Conservation (phyloP, 2,888 invertebrate species). For the Dynastes tityus region DNA sequence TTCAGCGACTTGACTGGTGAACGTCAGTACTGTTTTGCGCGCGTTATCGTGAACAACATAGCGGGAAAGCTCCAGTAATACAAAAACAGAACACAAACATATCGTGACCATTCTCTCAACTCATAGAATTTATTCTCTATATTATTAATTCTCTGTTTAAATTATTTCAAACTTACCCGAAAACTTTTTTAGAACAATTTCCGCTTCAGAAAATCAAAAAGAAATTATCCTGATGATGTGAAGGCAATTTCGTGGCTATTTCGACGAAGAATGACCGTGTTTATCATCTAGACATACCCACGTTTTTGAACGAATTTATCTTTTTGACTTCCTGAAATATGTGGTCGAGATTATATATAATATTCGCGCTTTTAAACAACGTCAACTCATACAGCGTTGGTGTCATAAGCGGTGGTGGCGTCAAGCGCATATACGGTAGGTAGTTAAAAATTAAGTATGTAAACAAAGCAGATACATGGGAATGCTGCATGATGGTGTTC, state of each 20-base stretch:
- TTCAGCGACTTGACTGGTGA: constrained; percentile 55
- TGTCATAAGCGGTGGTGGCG: neutral
- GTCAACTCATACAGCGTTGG: constrained; percentile 12
- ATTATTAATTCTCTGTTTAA: neutral
- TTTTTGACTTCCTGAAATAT: constrained; percentile 10
- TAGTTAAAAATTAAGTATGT: constrained; percentile 37
- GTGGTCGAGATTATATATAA: constrained; percentile 14
- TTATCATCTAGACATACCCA: neutral
- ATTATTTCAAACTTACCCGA: neutral
- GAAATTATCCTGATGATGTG: neutral
- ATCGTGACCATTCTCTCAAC: constrained; percentile 60
- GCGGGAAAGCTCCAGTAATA: constrained; percentile 48
- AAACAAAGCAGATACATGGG: constrained; percentile 18
- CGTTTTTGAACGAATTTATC: neutral
- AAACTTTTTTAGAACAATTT: constrained; percentile 3
- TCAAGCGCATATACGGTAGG: constrained; percentile 32
- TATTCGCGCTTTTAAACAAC: neutral
- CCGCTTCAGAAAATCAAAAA: neutral
- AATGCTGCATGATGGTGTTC: neutral
- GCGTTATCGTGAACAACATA: constrained; percentile 51
- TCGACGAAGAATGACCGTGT: neutral
- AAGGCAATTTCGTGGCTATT: neutral
- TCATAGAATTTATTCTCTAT: constrained; percentile 36
- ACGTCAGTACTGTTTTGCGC: constrained; percentile 61
- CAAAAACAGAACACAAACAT: constrained; percentile 31